A percentile compares a stretch with the other conserved stretches of the same genome.
phyloP scores from a whole-genome alignment of 1,140 invertebrate genomes.

The Drosophila pseudoobscura region DNA sequence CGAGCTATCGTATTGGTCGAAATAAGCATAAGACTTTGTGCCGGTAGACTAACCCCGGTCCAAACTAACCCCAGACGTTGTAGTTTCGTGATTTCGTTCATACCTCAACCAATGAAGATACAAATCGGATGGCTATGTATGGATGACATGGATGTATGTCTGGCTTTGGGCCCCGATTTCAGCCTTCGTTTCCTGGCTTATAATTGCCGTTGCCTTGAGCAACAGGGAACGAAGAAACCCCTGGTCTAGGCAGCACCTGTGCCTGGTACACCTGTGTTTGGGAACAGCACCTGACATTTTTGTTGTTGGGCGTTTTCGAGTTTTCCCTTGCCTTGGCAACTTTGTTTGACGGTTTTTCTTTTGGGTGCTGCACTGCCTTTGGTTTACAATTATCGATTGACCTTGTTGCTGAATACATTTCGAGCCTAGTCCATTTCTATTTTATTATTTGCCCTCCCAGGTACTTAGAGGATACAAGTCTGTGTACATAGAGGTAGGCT shows the following conservation, averaged over 20 bases:
- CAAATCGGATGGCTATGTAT: too few relatives aligned
- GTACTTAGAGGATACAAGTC: constrained; percentile 9
- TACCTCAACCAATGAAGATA: too few relatives aligned
- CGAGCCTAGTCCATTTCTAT: constrained; percentile 24
- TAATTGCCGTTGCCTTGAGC: constrained; percentile 73
- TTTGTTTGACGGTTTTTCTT: constrained; percentile 23
- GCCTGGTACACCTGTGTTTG: constrained; percentile 51
- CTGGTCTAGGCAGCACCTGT: not conserved
- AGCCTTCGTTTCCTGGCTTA: constrained; percentile 21
- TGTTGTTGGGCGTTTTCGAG: constrained; percentile 36
- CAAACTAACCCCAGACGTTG: too few relatives aligned
- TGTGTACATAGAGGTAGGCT: constrained; percentile 23
- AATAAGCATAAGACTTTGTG: too few relatives aligned
- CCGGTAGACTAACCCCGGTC: too few relatives aligned
- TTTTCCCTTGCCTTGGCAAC: constrained; percentile 72
- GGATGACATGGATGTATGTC: too few relatives aligned
- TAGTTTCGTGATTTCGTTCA: too few relatives aligned
- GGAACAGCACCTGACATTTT: constrained; percentile 58
- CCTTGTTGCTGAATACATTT: constrained; percentile 78
- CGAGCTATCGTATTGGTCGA: too few relatives aligned
- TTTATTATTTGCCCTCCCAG: constrained; percentile 21
- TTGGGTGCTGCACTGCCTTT: not conserved
- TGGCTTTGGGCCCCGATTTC: too few relatives aligned
- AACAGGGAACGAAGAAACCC: constrained; percentile 30
- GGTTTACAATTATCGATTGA: constrained; percentile 73